phyloP scores from a whole-genome alignment of 2,888 invertebrate species.

The Oscheius sp. region DNA sequence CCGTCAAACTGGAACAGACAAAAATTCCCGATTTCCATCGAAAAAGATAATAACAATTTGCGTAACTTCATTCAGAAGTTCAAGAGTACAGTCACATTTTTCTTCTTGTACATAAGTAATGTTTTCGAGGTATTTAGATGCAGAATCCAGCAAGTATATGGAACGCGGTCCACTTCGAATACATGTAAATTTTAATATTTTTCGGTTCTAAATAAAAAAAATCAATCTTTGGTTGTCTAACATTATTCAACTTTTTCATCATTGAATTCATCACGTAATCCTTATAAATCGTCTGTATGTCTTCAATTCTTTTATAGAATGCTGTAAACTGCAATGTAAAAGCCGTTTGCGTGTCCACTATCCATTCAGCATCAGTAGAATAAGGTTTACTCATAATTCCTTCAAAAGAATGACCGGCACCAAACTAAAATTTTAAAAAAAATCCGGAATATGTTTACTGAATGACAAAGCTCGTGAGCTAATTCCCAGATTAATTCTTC shows the following conservation, averaged over 20 bases:
- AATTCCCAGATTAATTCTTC: conserved; percentile 1
- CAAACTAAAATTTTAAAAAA: not conserved
- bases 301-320: not conserved
- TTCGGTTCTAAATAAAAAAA: not conserved
- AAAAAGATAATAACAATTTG: not conserved
- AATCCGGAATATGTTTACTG: not conserved
- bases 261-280: not conserved
- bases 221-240: not conserved
- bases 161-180: not conserved
- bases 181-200: not conserved
- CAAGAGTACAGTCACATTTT: not conserved
- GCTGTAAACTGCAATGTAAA: not conserved
- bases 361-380: not conserved
- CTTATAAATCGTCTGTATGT: not conserved
- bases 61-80: not conserved
- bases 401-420: conserved; percentile 15
- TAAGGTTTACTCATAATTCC: conserved; percentile 10
- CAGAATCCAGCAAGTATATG: not conserved
- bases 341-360: not conserved
- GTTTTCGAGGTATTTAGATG: not conserved
- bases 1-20: not conserved
- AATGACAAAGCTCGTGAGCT: conserved; percentile 11
- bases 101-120: not conserved
- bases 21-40: not conserved
- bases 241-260: conserved; percentile 5